These are phyloP conservation scores for Sinosuthora webbiana DNA, from an alignment of 2,113 vertebrate species.

Conservation along the genomic window DNA sequence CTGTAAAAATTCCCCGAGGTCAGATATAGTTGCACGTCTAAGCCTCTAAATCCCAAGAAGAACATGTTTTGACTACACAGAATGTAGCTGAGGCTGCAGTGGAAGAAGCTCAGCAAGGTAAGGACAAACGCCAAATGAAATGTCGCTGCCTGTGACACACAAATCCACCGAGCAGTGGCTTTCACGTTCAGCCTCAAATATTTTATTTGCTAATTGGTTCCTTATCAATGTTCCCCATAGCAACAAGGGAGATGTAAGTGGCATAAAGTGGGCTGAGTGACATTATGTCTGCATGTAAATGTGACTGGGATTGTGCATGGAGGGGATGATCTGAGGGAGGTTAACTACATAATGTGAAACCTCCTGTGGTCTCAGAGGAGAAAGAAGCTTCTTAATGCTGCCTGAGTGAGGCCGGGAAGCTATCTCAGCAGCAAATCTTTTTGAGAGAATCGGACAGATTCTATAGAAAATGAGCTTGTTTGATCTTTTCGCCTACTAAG, in stretches of 20 bases:
- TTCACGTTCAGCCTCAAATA: background rate
- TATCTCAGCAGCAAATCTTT: background rate
- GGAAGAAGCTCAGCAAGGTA: background rate
- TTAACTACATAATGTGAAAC: background rate
- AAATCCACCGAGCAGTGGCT: background rate
- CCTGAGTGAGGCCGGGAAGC: background rate
- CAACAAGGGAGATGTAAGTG: conserved; percentile 37
- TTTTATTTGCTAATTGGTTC: conserved; percentile 41
- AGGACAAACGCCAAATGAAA: conserved; percentile 9
- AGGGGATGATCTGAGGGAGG: conserved; percentile 12
- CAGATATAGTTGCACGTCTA: background rate
- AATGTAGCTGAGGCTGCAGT: background rate
- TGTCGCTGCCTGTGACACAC: background rate
- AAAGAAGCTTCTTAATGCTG: background rate
- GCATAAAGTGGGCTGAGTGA: conserved; percentile 24
- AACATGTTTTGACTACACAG: background rate
- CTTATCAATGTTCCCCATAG: conserved; percentile 41
- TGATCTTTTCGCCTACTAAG: background rate
- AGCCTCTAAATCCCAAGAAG: background rate
- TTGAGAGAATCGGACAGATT: background rate
- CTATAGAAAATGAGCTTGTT: background rate
- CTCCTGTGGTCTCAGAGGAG: background rate
- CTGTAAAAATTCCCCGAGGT: background rate
- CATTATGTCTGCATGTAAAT: conserved; percentile 22
- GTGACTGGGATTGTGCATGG: background rate